These are phyloP conservation scores for Pegoplata infirma DNA, from an alignment of 2,888 invertebrate species.

Conservation along the genomic window DNA sequence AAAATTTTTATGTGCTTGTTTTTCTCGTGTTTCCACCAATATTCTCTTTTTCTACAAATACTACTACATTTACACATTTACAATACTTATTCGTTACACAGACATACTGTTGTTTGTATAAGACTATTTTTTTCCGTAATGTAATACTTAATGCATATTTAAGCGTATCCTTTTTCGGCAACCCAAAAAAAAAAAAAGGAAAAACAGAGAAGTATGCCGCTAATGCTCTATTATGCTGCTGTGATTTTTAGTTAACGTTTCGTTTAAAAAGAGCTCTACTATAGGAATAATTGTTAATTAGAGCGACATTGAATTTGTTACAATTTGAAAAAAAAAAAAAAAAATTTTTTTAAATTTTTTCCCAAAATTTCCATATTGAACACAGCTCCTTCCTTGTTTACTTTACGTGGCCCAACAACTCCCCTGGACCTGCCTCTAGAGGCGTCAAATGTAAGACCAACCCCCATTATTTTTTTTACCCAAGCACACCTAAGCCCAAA, in stretches of 20 bases:
- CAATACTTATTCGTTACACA: not conserved
- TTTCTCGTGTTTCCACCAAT: slow-evolving; percentile 11
- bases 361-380: too few relatives aligned
- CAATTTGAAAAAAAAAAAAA: too few relatives aligned
- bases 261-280: not conserved
- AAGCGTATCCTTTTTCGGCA: slow-evolving; percentile 30
- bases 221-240: slow-evolving; percentile 32
- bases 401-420: too few relatives aligned
- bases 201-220: slow-evolving; percentile 27
- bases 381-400: too few relatives aligned
- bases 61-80: not conserved
- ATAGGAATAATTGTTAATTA: too few relatives aligned
- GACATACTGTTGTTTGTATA: not conserved
- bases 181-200: not conserved
- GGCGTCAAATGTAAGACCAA: too few relatives aligned
- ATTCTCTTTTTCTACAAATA: too few relatives aligned
- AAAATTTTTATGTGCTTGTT: slow-evolving; percentile 11
- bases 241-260: slow-evolving; percentile 32
- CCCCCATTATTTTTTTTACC: too few relatives aligned
- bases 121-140: not conserved
- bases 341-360: too few relatives aligned
- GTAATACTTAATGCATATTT: slow-evolving; percentile 42
- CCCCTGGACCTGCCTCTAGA: too few relatives aligned
- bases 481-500: too few relatives aligned
- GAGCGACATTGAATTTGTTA: too few relatives aligned